Base-by-base conservation (phyloP, 2,797 vertebrate genomes). In the Kryptopterus vitreolus region DNA sequence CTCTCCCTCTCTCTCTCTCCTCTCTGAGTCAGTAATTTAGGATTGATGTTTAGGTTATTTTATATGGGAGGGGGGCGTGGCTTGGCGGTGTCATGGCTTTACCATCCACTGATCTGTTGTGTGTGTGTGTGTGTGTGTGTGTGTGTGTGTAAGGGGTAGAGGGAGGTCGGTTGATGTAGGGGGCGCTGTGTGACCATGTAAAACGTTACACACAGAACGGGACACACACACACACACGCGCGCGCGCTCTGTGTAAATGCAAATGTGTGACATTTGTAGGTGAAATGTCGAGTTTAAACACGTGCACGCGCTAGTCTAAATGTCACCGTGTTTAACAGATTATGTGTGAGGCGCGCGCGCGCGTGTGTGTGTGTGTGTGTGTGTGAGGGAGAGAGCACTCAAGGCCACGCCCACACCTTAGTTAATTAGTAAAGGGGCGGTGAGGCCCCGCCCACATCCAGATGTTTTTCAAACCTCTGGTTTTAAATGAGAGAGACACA, bases 401-500 rank as follows among this genome's bases (percentile, higher is more conserved):
- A 26, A 4, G 35, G 26, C 26, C 59, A 76, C 74, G 43, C 74
- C 38, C 38, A 46, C 18, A 18, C 3, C 15, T 3, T n/a, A 53
- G 24, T 66, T 46, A 66, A 50, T 66, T 52, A 55, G 50, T 20
- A 35, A 22, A 76, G 12, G 58, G 33, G 46, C 4, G 6, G 33
- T 1, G 15, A 35, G 31, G 43, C 76, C 26, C 50, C 76, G 29
- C 76, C 62, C 76, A 66, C 62, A 38, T 61, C 48, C 76, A 77
- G 76, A 77, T 78, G 76, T 63, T 58, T n/a, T 11, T 7, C 7
- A 16, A 71, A 12, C 33, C 52, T 48, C 48, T 72, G 43, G 58
- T 38, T 80, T 75, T 75, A 75, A 26, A 48, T 6, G 55, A 12
- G 69, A 15, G 78, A 61, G 78, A 70, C 57, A 62, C 22, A 59